Percentiles rank a stretch among this genome's conserved stretches.
phyloP scores from a whole-genome alignment of 2,888 invertebrate species.

The Anorthoa munda region DNA sequence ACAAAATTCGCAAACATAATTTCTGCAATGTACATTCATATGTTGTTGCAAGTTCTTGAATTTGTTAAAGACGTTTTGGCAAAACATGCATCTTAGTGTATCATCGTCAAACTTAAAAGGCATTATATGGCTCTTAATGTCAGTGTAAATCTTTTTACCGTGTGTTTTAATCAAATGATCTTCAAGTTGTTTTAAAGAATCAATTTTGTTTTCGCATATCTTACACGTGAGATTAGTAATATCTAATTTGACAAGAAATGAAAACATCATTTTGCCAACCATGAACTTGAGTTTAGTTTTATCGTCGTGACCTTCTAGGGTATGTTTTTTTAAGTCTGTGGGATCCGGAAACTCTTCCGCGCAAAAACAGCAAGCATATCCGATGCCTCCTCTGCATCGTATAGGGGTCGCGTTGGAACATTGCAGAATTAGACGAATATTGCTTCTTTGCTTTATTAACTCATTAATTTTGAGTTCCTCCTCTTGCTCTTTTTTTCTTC shows the following conservation, averaged over 20 bases:
- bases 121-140: conserved; percentile 67
- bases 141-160: conserved; percentile 57
- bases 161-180: conserved; percentile 66
- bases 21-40: conserved; percentile 83
- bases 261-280: conserved; percentile 67
- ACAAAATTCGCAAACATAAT: conserved; percentile 80
- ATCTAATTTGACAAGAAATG: conserved; percentile 68
- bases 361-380: conserved; percentile 74
- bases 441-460: conserved; percentile 63
- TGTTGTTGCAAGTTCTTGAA: conserved; percentile 78
- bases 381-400: conserved; percentile 67
- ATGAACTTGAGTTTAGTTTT: conserved; percentile 66
- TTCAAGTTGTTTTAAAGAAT: conserved; percentile 55
- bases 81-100: conserved; percentile 58
- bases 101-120: conserved; percentile 64
- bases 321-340: conserved; percentile 71
- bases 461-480: conserved; percentile 49
- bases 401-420: conserved; percentile 72
- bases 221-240: conserved; percentile 61
- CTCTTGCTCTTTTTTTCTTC: conserved; percentile 18
- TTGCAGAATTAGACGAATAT: conserved; percentile 66
- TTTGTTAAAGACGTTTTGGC: conserved; percentile 55
- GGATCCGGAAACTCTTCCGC: conserved; percentile 69
- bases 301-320: conserved; percentile 67
- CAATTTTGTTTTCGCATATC: conserved; percentile 58